Evolutionary conservation across 2,797 vertebrate genomes (phyloP), one percentile per base, ranked within the genome.

Genomic region (Liparis tanakae): DNA sequence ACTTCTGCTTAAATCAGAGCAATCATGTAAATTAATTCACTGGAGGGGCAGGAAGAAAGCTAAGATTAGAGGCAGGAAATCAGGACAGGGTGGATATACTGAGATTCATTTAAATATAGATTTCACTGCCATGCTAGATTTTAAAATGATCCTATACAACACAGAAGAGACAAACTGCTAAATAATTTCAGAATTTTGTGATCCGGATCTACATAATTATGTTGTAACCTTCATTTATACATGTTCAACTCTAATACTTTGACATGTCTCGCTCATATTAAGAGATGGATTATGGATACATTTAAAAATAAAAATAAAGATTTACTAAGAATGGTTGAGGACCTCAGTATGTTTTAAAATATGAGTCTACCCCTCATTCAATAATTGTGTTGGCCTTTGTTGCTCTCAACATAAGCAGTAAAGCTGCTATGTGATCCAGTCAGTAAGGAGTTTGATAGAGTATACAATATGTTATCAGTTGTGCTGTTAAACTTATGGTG

Each of bases 61-160:
- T 89, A 88, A 91, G 88, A 93, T 92, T 93, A 91, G 86, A 89
- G 83, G 62, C 30, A 60, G 77, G 80, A 85, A 91, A 90, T 86
- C 82, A 90, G 88, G 90, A 88, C 86, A 88, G 82, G 80, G 89
- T 83, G 77, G 58, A 59, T 61, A 72, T 39, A 56, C 65, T 65
- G 76, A 75, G 65, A 87, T 82, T 77, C 64, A 84, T 65, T 57
- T 64, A 25, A 66, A 51, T 30, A 25, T 20, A 25, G 20, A 55
- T 39, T 71, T 68, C 41, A 64, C 22, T 60, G 5, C 3, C 3
- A 41, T 3, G 41, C 41, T 63, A 7, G 22, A 74, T 39, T 54
- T 20, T 30, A 33, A 70, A 70, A 59, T 68, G 0, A 68, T 64
- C 36, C 43, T 67, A 17, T 3, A 33, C 0, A 37, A 41, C 7